These are phyloP conservation scores for Panthera tigris DNA, from an alignment of 2,113 vertebrate genomes.

Conservation along the genomic window DNA sequence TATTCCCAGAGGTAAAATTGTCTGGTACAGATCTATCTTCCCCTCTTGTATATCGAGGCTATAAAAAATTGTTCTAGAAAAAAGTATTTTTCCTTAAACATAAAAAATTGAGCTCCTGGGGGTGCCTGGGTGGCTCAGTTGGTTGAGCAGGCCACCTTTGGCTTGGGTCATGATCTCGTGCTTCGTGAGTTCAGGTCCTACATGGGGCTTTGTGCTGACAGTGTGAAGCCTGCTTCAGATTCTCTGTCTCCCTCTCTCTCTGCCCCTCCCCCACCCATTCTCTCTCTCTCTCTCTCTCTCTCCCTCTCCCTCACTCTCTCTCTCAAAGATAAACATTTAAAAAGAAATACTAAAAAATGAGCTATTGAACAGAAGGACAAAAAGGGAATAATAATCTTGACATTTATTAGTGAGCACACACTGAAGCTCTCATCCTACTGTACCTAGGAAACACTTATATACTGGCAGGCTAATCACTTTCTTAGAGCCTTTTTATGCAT, in stretches of 20 bases:
- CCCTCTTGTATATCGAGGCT: neutral
- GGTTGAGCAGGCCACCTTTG: no score
- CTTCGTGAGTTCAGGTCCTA: no score
- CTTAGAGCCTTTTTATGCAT: neutral
- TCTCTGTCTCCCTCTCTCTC: no score
- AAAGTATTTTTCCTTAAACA: neutral
- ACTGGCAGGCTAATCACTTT: neutral
- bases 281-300: no score
- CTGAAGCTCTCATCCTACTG: neutral
- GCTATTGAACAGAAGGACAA: neutral
- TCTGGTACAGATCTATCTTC: neutral
- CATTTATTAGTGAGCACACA: neutral
- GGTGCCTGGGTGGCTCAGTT: no score
- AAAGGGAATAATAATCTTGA: neutral
- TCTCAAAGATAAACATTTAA: no score
- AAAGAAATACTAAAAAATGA: neutral
- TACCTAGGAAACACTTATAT: neutral
- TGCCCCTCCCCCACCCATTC: no score
- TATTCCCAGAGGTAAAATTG: conserved; percentile 11
- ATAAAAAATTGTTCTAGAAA: neutral
- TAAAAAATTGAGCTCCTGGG: neutral
- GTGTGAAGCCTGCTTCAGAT: no score
- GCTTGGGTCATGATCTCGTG: no score
- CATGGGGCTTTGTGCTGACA: no score
- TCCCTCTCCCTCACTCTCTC: no score